Percentiles rank a stretch among this genome's conserved stretches.
These are phyloP conservation scores for Drosophila seclusa DNA, from an alignment of 2,888 invertebrate species.

Conservation along the genomic window DNA sequence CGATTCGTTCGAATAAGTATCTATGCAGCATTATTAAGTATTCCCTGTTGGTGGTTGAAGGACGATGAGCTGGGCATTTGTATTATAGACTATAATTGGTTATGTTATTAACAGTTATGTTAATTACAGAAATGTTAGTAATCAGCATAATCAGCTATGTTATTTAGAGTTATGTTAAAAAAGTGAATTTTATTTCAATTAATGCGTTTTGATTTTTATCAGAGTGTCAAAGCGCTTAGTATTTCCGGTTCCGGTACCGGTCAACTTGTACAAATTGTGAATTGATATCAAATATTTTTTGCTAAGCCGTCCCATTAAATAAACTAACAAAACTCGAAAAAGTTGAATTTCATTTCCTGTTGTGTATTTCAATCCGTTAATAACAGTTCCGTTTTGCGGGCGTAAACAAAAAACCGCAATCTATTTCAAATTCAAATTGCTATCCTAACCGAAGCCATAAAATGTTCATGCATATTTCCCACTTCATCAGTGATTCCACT, in stretches of 20 bases:
- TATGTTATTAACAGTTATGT: background rate
- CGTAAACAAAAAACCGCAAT: background rate
- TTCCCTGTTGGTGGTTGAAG: background rate
- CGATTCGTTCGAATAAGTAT: background rate
- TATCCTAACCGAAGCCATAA: background rate
- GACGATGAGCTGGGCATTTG: background rate
- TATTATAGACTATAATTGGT: background rate
- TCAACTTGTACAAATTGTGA: background rate
- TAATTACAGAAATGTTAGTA: background rate
- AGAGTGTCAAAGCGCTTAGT: no score
- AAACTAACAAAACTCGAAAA: background rate
- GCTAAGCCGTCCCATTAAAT: background rate
- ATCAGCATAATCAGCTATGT: background rate
- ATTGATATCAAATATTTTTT: background rate
- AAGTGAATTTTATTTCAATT: background rate
- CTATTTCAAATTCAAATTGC: background rate
- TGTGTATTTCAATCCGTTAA: background rate
- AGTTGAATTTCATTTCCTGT: background rate
- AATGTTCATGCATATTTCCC: background rate
- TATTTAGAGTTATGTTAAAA: background rate
- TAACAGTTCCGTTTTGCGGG: background rate
- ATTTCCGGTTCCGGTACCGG: background rate
- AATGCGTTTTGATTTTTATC: background rate
- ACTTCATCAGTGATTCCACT: background rate
- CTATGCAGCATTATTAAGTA: background rate